Base-by-base conservation (phyloP, 2,888 invertebrate genomes). In the Rotaria magnacalcarata region DNA sequence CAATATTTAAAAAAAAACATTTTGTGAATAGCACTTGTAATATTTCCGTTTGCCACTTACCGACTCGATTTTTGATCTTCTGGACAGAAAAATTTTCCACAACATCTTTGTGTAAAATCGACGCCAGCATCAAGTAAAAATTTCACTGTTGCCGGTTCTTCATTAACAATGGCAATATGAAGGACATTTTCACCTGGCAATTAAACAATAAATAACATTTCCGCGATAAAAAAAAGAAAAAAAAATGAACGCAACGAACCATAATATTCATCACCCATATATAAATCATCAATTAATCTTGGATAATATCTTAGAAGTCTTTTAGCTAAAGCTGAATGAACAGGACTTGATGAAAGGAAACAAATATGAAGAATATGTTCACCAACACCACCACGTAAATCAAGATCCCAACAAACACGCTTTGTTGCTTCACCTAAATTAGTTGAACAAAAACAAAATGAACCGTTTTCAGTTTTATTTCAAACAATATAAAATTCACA, bases 91-190 rank as follows among this genome's bases (percentile, higher is more conserved):
- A 98, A 98, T 90, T 95, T 89, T 0, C 98, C 98, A 88, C 90
- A 92, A 90, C 96, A 96, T n/a, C 96, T 93, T 90, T 96, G 96
- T 90, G 96, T 94, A 87, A 95, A 95, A 91, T 97, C 94, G 0
- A 96, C 96, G 0, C 96, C 95, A 43, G 95, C 94, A 90, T 96
- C 96, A 84, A 99, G 91, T 8, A 99, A 92, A 90, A 94, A 97
- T 92, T 96, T 97, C 10, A 97, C 97, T 96, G 97, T 96, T 0
- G 96, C 94, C 0, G 96, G 96, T 90, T 99, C 98, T 90, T 99
- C 98, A 91, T 98, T 99, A 0, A 97, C 97, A 88, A 98, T 97
- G 7, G 97, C 97, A 91, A 98, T 96, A 90, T 99, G 99, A 2
- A 99, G 93, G 0, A 96, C 95, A 90, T 95, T 96, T 91, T 97